Percentiles rank a stretch among this genome's conserved stretches.
Conservation (phyloP, 2,888 invertebrate species). For the Ichneumoninae sp. region DNA sequence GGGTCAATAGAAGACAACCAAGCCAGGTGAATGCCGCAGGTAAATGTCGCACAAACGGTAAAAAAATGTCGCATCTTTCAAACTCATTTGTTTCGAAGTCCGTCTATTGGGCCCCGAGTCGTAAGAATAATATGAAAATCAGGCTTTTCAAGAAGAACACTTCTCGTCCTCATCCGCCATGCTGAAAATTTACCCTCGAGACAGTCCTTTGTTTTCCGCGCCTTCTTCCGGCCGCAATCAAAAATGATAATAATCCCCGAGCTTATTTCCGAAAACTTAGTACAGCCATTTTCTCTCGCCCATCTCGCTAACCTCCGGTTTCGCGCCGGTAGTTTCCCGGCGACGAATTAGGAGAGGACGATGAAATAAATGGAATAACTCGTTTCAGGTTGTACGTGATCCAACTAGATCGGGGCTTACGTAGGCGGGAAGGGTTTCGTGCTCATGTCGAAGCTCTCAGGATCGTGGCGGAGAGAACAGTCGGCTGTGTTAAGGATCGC, state of each 20-base stretch:
- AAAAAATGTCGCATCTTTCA: no score
- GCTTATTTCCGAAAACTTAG: neutral
- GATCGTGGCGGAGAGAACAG: constrained; percentile 23
- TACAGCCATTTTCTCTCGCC: neutral
- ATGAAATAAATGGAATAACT: constrained; percentile 45
- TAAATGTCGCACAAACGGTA: no score
- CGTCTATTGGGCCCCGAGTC: no score
- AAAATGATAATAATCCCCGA: neutral
- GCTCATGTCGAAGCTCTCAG: constrained; percentile 50
- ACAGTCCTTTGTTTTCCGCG: neutral
- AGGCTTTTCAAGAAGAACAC: no score
- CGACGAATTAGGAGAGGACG: constrained; percentile 11
- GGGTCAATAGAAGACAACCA: no score
- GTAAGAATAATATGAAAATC: no score
- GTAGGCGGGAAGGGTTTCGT: constrained; percentile 7
- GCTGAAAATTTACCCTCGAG: neutral
- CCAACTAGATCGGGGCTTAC: constrained; percentile 26
- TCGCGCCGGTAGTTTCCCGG: neutral
- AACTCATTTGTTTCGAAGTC: no score
- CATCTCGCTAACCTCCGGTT: neutral
- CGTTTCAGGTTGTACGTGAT: constrained; percentile 49
- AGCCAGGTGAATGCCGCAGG: no score
- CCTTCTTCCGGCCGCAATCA: neutral
- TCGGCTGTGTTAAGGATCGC: constrained; percentile 35
- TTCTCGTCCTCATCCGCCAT: neutral